Evolutionary conservation across 1,140 invertebrate genomes (phyloP).

Genomic region (Diuraphis noxia): DNA sequence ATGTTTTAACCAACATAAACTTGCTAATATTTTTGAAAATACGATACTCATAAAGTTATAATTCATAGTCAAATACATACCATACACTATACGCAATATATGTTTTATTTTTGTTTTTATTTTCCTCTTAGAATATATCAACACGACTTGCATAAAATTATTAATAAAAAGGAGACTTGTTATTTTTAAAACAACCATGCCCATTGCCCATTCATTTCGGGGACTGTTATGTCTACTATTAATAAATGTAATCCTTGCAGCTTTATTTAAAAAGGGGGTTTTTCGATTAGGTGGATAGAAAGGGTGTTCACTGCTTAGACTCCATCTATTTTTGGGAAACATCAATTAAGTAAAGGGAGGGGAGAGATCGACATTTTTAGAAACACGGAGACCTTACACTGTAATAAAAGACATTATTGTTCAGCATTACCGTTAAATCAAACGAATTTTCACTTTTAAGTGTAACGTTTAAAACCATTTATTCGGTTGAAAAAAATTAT

Average conservation of each 20-base stretch:
- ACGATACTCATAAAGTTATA: not conserved
- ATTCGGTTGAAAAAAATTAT: not conserved
- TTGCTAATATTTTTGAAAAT: not conserved
- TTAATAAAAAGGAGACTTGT: not conserved
- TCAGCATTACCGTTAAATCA: not conserved
- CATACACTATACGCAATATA: not conserved
- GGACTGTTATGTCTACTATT: not conserved
- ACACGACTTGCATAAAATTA: not conserved
- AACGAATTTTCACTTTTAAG: not conserved
- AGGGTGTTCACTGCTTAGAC: not conserved
- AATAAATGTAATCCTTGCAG: not conserved
- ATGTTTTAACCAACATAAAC: not conserved
- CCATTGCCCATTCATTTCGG: conserved; percentile 8
- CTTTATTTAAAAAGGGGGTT: not conserved
- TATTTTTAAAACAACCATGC: conserved; percentile 15
- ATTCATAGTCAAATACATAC: not conserved
- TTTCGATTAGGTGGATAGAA: not conserved
- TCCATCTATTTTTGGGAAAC: not conserved
- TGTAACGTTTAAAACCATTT: not conserved
- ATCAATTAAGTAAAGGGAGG: not conserved
- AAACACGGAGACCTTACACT: not conserved
- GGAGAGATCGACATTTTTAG: not conserved
- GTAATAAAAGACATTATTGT: not conserved
- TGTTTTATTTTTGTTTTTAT: not conserved
- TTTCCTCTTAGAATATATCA: not conserved